Base-by-base conservation (phyloP, 1,140 invertebrate species). In the Drosophila trapezifrons region DNA sequence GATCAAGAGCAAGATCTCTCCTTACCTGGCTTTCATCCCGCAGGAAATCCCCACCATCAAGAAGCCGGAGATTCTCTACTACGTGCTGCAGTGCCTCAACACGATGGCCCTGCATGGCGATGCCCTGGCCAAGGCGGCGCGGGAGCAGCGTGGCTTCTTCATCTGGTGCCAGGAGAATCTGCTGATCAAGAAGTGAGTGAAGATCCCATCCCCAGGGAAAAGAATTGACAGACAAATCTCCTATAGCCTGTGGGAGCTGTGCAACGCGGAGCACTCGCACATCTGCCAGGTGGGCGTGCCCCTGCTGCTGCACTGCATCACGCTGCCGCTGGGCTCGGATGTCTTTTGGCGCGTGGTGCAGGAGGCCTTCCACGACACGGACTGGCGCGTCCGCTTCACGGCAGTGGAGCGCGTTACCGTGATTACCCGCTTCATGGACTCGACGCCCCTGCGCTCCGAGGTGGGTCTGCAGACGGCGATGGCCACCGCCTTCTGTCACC, bases 101-200 rank as follows among this genome's bases (percentile, higher is more conserved):
- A 95, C 98, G 43, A 94, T 99, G 80, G 96, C 97, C 59, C 93
- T 99, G 2, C 97, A 99, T 91, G 98, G 97, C 4, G 98, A 99
- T 92, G 97, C 97, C 8, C 94, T 99, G 46, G 96, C 95, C 27
- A 96, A 96, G 79, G 97, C 97, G 1, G 95, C 97, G 0, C 95
- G 96, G 80, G 97, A 99, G 89, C 96, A 99, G 90, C 94, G 97
- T 78, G 98, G 98, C 47, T 99, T 99, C 93, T 96, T 99, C 58
- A 98, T 99, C 64, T 99, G 98, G 97, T 98, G 97, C 76, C 98
- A 99, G 92, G 98, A 99, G 93, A 99, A 98, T 93, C 93, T 98
- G 18, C 93, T 99, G 0, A 98, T 99, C 71, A 97, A 97, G 90
- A 98, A 98, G 97, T 98, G 93, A 93, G 94, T 92, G 0, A 4